Conservation (phyloP, 2,113 vertebrate genomes). For the Pangasianodon gigas region DNA sequence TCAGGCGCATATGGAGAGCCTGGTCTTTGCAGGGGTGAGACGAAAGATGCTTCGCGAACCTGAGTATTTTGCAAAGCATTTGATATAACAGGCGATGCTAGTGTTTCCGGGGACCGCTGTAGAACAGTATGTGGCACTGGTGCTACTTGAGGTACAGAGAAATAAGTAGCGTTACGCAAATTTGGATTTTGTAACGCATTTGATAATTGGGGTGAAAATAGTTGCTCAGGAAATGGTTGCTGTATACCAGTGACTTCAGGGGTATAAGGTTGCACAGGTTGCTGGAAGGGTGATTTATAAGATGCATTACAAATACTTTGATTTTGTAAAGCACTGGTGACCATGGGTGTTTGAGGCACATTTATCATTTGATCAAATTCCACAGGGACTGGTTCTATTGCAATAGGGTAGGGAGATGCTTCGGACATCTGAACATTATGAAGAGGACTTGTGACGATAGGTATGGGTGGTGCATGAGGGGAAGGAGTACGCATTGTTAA, state of each 20-base stretch:
- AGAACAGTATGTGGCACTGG: conserved; percentile 36
- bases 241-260: conserved; percentile 18
- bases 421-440: conserved; percentile 44
- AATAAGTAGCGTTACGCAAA: conserved; percentile 10
- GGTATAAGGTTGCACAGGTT: conserved; percentile 34
- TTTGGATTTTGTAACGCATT: conserved; percentile 47
- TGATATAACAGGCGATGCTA: conserved; percentile 51
- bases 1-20: conserved; percentile 60
- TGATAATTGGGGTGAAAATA: conserved; percentile 37
- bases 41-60: conserved; percentile 60
- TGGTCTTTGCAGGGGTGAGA: conserved; percentile 44
- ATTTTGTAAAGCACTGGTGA: conserved; percentile 29
- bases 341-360: conserved; percentile 35
- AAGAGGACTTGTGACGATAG: conserved; percentile 58
- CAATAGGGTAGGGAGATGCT: conserved; percentile 13
- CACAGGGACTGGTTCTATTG: conserved; percentile 17
- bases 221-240: conserved; percentile 19
- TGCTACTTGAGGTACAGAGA: conserved; percentile 17
- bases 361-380: conserved; percentile 37
- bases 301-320: conserved; percentile 9
- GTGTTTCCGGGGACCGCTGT: conserved; percentile 31
- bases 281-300: conserved; percentile 27
- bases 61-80: conserved; percentile 62
- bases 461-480: conserved; percentile 57
- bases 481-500: conserved; percentile 51